Conservation (phyloP, 2,113 vertebrate species). For the Entelurus aequoreus region DNA sequence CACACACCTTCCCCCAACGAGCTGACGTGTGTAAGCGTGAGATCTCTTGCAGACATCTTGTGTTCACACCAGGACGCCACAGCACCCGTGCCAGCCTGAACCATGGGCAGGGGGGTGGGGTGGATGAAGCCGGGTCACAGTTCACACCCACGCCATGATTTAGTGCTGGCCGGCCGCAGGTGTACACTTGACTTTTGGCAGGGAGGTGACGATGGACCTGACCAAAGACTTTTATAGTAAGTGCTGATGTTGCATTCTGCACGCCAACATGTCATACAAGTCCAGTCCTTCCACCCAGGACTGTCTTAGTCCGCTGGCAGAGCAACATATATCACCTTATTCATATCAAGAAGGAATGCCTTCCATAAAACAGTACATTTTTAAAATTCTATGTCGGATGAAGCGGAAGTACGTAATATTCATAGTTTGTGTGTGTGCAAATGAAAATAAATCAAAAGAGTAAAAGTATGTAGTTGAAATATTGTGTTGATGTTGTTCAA, state of each 20-base stretch:
- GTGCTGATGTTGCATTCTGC: background rate
- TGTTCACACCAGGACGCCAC: conserved; percentile 34
- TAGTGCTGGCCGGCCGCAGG: conserved; percentile 27
- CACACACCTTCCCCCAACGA: no score
- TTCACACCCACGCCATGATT: conserved; percentile 42
- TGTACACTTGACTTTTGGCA: conserved; percentile 18
- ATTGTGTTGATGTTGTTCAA: no score
- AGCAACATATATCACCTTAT: no score
- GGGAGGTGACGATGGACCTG: conserved; percentile 14
- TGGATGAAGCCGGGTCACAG: conserved; percentile 47
- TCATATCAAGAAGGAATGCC: no score
- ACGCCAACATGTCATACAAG: background rate
- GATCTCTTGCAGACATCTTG: conserved; percentile 40
- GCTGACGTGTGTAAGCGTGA: background rate
- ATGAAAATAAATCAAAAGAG: no score
- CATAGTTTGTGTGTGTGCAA: no score
- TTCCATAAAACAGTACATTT: no score
- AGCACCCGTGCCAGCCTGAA: conserved; percentile 30
- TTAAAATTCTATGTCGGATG: no score
- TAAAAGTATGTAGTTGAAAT: no score
- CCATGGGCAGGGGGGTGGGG: conserved; percentile 18
- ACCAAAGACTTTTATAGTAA: conserved; percentile 6
- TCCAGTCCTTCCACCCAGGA: no score
- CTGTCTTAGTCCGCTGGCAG: no score
- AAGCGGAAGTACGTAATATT: no score